These are phyloP conservation scores for Megaceryle alcyon DNA, from an alignment of 2,797 vertebrate species.

Conservation along the genomic window DNA sequence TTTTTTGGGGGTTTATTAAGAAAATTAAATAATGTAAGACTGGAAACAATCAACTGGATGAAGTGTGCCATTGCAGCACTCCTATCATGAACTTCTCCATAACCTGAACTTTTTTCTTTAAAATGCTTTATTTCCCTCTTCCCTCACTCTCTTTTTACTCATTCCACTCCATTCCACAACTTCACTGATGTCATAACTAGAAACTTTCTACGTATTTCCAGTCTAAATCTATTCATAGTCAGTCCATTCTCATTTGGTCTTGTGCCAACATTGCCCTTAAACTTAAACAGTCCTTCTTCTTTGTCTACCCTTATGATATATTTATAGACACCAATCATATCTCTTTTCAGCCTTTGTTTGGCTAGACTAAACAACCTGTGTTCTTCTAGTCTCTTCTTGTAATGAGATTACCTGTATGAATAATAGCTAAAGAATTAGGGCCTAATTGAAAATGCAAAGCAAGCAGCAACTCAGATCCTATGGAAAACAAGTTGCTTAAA, in stretches of 20 bases:
- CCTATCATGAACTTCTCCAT: background rate
- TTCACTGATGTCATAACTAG: background rate
- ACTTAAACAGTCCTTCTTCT: background rate
- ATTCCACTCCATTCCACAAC: background rate
- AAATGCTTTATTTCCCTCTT: background rate
- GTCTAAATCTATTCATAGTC: background rate
- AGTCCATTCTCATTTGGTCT: slow-evolving; percentile 7
- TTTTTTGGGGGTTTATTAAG: background rate
- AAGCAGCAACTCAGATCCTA: background rate
- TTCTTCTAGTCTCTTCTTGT: background rate
- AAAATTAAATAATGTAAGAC: background rate
- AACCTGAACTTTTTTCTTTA: background rate
- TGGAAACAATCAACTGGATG: background rate
- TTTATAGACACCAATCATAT: slow-evolving; percentile 6
- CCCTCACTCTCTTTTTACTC: background rate
- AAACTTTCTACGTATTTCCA: background rate
- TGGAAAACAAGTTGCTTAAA: background rate
- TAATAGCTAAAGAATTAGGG: background rate
- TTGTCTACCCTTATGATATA: background rate
- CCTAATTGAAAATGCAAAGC: background rate
- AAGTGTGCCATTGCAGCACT: background rate
- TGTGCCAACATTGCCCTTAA: background rate
- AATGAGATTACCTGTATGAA: background rate
- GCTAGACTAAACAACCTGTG: background rate
- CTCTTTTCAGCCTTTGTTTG: slow-evolving; percentile 34